A percentile compares a stretch with the other conserved stretches of the same genome.
These are phyloP conservation scores for Melozone crissalis DNA, from an alignment of 2,113 vertebrate species.

Conservation along the genomic window DNA sequence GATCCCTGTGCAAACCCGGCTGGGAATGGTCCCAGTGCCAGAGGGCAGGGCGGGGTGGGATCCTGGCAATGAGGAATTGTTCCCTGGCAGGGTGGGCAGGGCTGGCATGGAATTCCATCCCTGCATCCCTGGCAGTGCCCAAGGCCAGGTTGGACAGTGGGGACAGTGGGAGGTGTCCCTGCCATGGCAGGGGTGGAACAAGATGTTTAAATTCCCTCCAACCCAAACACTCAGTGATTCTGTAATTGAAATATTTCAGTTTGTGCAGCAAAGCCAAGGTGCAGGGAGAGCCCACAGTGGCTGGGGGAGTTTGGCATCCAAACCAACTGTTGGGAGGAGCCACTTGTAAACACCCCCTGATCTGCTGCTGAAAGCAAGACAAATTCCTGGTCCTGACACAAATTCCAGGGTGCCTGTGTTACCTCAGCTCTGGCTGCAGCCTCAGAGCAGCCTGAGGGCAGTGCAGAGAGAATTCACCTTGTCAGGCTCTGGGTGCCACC, in stretches of 20 bases:
- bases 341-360: not conserved
- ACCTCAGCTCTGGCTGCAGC: not conserved
- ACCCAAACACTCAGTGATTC: not conserved
- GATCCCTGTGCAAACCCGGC: too few relatives aligned
- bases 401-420: not conserved
- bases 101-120: not conserved
- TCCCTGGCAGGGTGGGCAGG: not conserved
- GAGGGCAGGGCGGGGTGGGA: too few relatives aligned
- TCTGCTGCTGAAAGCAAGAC: not conserved
- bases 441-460: not conserved
- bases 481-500: not conserved
- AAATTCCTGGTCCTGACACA: not conserved
- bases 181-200: accelerated
- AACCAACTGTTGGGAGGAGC: not conserved
- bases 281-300: not conserved
- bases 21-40: too few relatives aligned
- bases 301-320: not conserved
- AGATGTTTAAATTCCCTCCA: not conserved
- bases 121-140: not conserved
- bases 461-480: not conserved
- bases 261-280: not conserved
- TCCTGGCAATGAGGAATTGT: too few relatives aligned
- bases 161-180: not conserved
- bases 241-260: not conserved
- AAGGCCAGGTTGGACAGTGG: not conserved